These are phyloP conservation scores for Crocallis elinguaria DNA, from an alignment of 2,888 invertebrate species.

Conservation along the genomic window DNA sequence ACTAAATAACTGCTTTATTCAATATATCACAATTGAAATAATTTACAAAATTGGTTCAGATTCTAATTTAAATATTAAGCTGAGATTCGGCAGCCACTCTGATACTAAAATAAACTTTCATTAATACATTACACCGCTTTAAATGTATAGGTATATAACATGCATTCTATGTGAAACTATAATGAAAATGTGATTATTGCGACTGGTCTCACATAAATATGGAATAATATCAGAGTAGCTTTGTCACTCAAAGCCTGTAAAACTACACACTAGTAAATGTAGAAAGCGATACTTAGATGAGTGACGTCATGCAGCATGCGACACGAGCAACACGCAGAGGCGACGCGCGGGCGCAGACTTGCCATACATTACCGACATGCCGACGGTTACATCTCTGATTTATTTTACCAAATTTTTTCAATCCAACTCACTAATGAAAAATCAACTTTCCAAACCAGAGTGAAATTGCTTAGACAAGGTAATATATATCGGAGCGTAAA, in stretches of 20 bases:
- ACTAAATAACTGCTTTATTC: neutral
- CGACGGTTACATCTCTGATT: slow-evolving; percentile 29
- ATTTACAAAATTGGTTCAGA: slow-evolving; percentile 3
- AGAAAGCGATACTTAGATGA: slow-evolving; percentile 9
- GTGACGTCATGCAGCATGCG: slow-evolving; percentile 39
- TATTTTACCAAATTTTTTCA: slow-evolving; percentile 17
- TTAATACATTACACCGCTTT: neutral
- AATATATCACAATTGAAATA: neutral
- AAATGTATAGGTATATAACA: too few relatives aligned
- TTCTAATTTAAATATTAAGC: slow-evolving; percentile 10
- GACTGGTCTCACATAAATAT: neutral
- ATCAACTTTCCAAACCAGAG: slow-evolving; percentile 33
- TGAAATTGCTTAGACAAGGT: slow-evolving; percentile 35
- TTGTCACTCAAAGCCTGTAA: neutral
- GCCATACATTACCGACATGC: slow-evolving; percentile 21
- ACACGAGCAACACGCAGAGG: slow-evolving; percentile 41
- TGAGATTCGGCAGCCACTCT: neutral
- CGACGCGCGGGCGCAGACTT: slow-evolving; percentile 28
- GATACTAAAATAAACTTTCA: neutral
- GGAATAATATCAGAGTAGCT: slow-evolving; percentile 5
- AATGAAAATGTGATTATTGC: neutral
- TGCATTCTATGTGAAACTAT: too few relatives aligned
- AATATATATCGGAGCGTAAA: slow-evolving; percentile 38
- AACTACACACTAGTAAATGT: slow-evolving; percentile 32
- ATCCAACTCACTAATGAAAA: slow-evolving; percentile 11